Conservation (phyloP, 2,888 invertebrate species). For the Theretra japonica region DNA sequence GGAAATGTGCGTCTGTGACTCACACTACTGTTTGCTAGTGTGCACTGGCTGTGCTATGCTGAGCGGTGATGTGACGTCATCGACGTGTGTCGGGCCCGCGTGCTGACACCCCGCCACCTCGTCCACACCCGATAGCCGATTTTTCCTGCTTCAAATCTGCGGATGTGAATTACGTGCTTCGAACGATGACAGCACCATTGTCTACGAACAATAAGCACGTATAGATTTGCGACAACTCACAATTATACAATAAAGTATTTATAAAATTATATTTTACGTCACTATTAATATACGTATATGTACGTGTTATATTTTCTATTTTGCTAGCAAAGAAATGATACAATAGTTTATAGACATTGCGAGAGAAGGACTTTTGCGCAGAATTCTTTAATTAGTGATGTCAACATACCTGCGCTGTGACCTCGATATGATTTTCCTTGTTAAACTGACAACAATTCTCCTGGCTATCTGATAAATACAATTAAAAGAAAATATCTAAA, state of each 20-base stretch:
- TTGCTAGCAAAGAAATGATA: no score
- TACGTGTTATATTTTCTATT: no score
- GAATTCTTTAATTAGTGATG: background rate
- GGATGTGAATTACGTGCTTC: conserved; percentile 58
- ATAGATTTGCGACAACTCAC: background rate
- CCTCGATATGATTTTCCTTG: background rate
- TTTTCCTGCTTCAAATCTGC: conserved; percentile 48
- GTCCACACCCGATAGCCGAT: conserved; percentile 32
- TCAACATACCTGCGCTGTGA: background rate
- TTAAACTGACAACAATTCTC: background rate
- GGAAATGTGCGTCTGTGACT: conserved; percentile 47
- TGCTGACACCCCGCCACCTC: conserved; percentile 33
- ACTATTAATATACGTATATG: no score
- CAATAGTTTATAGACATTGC: no score
- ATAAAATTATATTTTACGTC: no score
- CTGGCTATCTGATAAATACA: background rate
- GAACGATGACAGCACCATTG: conserved; percentile 38
- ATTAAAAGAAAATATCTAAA: background rate
- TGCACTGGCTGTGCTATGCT: background rate
- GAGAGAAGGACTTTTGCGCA: no score
- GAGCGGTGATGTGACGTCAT: conserved; percentile 38
- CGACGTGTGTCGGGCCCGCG: conserved; percentile 25
- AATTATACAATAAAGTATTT: background rate
- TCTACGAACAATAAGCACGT: conserved; percentile 14
- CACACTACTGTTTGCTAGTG: conserved; percentile 37